These are phyloP conservation scores for Heliconius ethilla DNA, from an alignment of 2,888 invertebrate species.

Conservation along the genomic window DNA sequence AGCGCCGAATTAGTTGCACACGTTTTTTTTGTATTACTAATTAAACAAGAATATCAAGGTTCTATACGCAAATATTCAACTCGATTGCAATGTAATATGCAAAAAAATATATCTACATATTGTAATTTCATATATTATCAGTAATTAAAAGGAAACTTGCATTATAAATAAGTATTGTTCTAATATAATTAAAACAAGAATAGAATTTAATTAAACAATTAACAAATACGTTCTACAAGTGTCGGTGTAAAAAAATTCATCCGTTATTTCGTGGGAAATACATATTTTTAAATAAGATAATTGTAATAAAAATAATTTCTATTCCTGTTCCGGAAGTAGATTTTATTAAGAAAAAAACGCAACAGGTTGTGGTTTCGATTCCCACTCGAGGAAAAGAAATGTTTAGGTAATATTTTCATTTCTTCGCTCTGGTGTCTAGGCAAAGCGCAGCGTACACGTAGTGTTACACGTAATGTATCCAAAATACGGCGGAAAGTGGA, in stretches of 20 bases:
- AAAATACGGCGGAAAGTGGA: too few species aligned
- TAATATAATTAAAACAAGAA: conserved; percentile 5
- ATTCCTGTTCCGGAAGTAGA: background rate
- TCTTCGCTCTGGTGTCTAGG: too few species aligned
- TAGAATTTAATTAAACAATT: background rate
- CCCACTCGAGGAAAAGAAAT: too few species aligned
- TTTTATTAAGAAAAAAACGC: too few species aligned
- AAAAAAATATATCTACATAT: background rate
- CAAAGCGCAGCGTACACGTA: too few species aligned
- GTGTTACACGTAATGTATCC: too few species aligned
- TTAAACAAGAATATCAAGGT: background rate
- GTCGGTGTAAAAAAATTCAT: background rate
- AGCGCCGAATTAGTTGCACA: too few species aligned
- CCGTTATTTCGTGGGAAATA: background rate
- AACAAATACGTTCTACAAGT: background rate
- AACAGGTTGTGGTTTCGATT: too few species aligned
- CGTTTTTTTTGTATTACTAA: background rate
- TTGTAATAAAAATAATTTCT: background rate
- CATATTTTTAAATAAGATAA: background rate
- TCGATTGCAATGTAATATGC: background rate
- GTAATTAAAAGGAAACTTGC: conserved; percentile 8
- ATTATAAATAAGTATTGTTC: conserved; percentile 5
- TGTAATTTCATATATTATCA: background rate
- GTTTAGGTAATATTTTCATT: too few species aligned
- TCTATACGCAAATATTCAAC: background rate